phyloP scores from a whole-genome alignment of 2,113 vertebrate genomes.

The Malurus elegans region DNA sequence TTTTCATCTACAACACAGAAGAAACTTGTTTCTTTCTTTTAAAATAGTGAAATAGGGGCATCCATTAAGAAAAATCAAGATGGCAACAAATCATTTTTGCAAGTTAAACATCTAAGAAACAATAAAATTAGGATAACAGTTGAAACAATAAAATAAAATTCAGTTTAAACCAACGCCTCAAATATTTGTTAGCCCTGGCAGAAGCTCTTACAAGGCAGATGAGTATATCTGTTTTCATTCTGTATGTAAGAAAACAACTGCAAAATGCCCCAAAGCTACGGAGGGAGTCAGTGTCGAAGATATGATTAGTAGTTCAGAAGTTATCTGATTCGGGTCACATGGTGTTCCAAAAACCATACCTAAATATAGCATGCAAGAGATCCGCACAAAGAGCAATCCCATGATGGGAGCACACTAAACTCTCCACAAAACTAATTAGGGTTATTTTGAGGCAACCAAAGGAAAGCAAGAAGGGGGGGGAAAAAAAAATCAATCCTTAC shows the following conservation, averaged over 20 bases:
- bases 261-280: slow-evolving; percentile 31
- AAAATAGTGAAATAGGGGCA: neutral
- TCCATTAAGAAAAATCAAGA: neutral
- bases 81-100: neutral
- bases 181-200: neutral
- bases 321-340: slow-evolving; percentile 64
- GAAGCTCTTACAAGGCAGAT: neutral
- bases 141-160: neutral
- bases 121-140: neutral
- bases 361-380: slow-evolving; percentile 63
- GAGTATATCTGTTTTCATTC: neutral
- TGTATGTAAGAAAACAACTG: neutral
- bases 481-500: neutral
- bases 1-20: neutral
- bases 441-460: slow-evolving; percentile 37
- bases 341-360: slow-evolving; percentile 59
- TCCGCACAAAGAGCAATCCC: slow-evolving; percentile 34
- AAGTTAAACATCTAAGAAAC: neutral
- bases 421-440: slow-evolving; percentile 31
- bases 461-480: neutral
- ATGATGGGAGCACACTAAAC: slow-evolving; percentile 34
- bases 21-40: neutral
- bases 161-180: neutral
- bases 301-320: slow-evolving; percentile 56
- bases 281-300: slow-evolving; percentile 31